Conservation (phyloP, 2,888 invertebrate species). For the Allolobophora icterica region DNA sequence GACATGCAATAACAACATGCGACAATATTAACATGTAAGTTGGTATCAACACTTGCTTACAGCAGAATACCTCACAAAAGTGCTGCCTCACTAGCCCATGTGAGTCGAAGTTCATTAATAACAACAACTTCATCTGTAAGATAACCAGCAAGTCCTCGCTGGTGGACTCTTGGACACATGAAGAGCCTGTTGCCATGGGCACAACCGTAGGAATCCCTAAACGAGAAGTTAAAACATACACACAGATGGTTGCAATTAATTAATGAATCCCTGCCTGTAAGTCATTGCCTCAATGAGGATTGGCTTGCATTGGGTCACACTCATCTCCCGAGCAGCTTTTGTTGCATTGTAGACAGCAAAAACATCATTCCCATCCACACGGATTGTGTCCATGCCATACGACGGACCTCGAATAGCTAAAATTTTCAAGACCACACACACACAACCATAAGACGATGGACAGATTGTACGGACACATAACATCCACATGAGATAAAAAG, state of each 20-base stretch:
- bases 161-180: not conserved
- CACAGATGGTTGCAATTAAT: not conserved
- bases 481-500: not conserved
- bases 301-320: conserved; percentile 79
- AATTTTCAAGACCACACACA: conserved; percentile 32
- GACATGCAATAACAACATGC: too few relatives aligned
- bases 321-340: conserved; percentile 77
- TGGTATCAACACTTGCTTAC: too few relatives aligned
- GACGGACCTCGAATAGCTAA: conserved; percentile 81
- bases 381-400: conserved; percentile 84
- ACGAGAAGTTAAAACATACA: not conserved
- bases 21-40: too few relatives aligned
- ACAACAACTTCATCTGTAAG: too few relatives aligned
- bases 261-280: conserved; percentile 76
- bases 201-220: not conserved
- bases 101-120: too few relatives aligned
- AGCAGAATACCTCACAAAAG: too few relatives aligned
- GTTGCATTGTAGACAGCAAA: conserved; percentile 93
- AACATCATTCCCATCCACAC: conserved; percentile 96
- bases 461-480: not conserved
- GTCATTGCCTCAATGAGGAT: conserved; percentile 96
- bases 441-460: not conserved
- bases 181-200: not conserved
- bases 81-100: too few relatives aligned
- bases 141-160: not conserved